phyloP scores from a whole-genome alignment of 23 tunicate species.

The Styela plicata region DNA sequence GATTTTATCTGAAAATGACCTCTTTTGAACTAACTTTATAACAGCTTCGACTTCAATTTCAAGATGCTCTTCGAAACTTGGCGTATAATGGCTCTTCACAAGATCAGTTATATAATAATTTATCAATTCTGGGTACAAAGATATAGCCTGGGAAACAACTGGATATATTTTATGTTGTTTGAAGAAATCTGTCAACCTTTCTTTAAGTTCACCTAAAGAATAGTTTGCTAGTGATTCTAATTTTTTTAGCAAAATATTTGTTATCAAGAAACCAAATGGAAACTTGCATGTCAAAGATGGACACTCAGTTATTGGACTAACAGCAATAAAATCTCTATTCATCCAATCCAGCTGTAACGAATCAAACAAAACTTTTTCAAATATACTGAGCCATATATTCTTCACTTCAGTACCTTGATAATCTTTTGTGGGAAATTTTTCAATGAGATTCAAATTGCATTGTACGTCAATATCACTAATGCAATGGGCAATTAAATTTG shows the following conservation, averaged over 20 bases:
- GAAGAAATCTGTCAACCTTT: not conserved
- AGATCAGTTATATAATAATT: not conserved
- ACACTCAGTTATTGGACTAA: not conserved
- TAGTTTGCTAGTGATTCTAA: not conserved
- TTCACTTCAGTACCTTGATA: not conserved
- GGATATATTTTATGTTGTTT: not conserved
- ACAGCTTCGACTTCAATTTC: not conserved
- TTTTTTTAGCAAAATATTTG: not conserved
- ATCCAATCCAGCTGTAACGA: not conserved
- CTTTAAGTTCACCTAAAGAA: not conserved
- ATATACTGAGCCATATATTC: slow-evolving; percentile 3
- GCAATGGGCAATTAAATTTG: slow-evolving; percentile 36
- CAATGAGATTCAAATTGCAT: slow-evolving; percentile 38
- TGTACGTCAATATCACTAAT: slow-evolving; percentile 34
- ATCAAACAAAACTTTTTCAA: not conserved
- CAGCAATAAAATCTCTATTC: slow-evolving; percentile 24
- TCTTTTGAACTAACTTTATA: not conserved
- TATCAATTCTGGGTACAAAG: not conserved
- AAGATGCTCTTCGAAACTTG: not conserved
- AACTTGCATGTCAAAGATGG: not conserved
- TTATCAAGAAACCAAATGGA: not conserved
- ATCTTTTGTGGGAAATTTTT: not conserved
- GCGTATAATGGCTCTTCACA: not conserved
- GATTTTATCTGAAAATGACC: not conserved
- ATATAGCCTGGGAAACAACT: not conserved